phyloP scores from a whole-genome alignment of 2,888 invertebrate genomes.

The Carcina quercana region DNA sequence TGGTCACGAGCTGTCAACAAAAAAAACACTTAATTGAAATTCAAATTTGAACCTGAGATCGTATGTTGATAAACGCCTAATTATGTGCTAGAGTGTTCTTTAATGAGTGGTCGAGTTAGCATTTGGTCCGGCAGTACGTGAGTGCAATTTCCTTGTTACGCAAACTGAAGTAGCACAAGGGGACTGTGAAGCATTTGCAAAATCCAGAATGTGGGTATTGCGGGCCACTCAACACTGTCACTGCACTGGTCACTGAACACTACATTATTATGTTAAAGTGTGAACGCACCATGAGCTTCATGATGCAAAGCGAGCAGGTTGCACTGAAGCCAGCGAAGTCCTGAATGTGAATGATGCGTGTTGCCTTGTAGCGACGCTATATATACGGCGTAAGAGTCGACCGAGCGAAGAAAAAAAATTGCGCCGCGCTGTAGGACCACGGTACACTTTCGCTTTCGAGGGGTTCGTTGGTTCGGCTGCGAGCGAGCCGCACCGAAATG shows the following conservation, averaged over 20 bases:
- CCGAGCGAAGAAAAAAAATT: conserved; percentile 68
- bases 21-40: conserved; percentile 19
- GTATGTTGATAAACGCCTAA: conserved; percentile 22
- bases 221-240: conserved; percentile 9
- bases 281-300: conserved; percentile 71
- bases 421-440: conserved; percentile 58
- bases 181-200: conserved; percentile 25
- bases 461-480: conserved; percentile 51
- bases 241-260: conserved; percentile 25
- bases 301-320: conserved; percentile 68
- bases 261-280: conserved; percentile 3
- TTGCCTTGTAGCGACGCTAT: conserved; percentile 53
- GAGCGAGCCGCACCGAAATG: conserved; percentile 40
- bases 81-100: conserved; percentile 36
- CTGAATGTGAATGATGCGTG: conserved; percentile 74
- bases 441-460: conserved; percentile 72
- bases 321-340: conserved; percentile 72
- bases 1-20: conserved; percentile 66
- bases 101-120: conserved; percentile 39
- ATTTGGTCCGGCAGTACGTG: conserved; percentile 31
- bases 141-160: conserved; percentile 51
- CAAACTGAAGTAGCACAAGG: conserved; percentile 38
- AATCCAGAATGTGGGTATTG: conserved; percentile 20
- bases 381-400: conserved; percentile 67
- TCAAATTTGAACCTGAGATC: conserved; percentile 3